These are phyloP conservation scores for Seira musarum DNA, from an alignment of 2,888 invertebrate species.

Conservation along the genomic window DNA sequence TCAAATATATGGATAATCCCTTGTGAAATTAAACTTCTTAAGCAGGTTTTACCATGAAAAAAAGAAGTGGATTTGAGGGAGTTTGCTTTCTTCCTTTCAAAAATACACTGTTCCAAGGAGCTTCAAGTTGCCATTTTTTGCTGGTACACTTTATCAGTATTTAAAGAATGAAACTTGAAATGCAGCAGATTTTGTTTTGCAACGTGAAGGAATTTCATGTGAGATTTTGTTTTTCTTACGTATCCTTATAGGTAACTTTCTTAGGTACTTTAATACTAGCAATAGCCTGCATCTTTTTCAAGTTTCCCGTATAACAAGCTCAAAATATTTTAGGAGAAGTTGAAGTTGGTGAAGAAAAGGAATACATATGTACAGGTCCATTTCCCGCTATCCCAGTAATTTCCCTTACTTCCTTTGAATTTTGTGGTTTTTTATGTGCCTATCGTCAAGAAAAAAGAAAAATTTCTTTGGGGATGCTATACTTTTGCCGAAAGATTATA, in stretches of 20 bases:
- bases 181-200: not conserved
- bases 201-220: not conserved
- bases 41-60: conserved; percentile 29
- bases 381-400: conserved; percentile 55
- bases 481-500: conserved; percentile 49
- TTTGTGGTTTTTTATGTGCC: conserved; percentile 31
- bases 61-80: conserved; percentile 49
- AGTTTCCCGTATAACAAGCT: too few species aligned
- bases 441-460: not conserved
- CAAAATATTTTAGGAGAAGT: too few species aligned
- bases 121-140: not conserved
- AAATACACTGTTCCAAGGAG: not conserved
- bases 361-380: conserved; percentile 13
- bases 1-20: conserved; percentile 59
- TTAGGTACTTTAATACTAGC: too few species aligned
- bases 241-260: too few species aligned
- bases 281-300: too few species aligned
- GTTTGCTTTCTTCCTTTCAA: not conserved
- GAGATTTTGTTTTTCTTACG: not conserved
- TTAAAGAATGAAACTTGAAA: not conserved
- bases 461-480: not conserved
- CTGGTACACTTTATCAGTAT: not conserved
- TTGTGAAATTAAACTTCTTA: conserved; percentile 59
- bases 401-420: conserved; percentile 51
- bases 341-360: not conserved